A percentile compares a stretch with the other conserved stretches of the same genome.
Conservation (phyloP, 1,140 invertebrate species). For the Aphis craccivora region DNA sequence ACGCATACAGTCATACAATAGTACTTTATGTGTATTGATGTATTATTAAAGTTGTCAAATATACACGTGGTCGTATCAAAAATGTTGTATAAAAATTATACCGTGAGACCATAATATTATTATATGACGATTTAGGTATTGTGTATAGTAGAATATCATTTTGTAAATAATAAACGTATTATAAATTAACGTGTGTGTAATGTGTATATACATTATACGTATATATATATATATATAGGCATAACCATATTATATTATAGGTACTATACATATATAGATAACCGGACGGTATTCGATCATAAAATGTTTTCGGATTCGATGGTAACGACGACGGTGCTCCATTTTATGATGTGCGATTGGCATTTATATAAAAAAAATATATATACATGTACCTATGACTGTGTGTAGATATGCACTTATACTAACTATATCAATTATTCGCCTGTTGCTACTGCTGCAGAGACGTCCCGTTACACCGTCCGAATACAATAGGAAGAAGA, state of each 20-base stretch:
- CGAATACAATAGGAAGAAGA: slow-evolving; percentile 4
- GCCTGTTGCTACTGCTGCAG: background rate
- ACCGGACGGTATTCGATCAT: background rate
- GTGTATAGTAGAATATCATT: background rate
- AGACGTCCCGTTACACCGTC: slow-evolving; percentile 28
- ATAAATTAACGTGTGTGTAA: background rate
- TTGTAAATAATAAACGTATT: slow-evolving; percentile 4
- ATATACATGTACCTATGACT: background rate
- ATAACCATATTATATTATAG: background rate
- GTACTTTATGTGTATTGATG: background rate
- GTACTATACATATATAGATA: background rate
- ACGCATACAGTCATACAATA: background rate
- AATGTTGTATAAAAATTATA: background rate
- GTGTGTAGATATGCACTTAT: background rate
- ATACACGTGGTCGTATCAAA: background rate
- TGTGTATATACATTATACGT: background rate
- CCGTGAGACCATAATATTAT: background rate
- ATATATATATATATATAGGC: background rate
- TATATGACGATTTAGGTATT: background rate
- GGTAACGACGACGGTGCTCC: background rate
- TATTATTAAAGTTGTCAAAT: background rate
- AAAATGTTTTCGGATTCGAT: slow-evolving; percentile 23
- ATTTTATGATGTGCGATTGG: background rate
- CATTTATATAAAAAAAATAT: background rate
- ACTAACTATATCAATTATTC: slow-evolving; percentile 22